Evolutionary conservation across 2,113 vertebrate species (phyloP).

Genomic region (Anhinga rufa): DNA sequence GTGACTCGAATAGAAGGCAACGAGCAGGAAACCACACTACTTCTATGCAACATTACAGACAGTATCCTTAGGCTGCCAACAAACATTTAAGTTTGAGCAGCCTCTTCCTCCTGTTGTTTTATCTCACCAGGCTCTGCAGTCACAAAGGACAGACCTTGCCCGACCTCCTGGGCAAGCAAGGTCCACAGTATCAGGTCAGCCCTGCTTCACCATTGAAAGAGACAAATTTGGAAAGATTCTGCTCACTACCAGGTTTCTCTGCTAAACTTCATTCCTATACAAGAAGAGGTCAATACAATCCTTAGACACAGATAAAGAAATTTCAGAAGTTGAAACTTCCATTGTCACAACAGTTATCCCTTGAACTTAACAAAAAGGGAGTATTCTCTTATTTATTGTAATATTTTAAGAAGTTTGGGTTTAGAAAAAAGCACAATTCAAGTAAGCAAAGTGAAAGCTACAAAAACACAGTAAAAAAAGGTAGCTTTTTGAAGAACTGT

Average conservation of each 20-base stretch:
- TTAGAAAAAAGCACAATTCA: background rate
- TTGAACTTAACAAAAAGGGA: background rate
- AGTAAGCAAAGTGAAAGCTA: background rate
- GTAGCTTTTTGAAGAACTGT: background rate
- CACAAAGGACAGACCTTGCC: background rate
- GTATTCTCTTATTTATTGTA: background rate
- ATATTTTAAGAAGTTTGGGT: background rate
- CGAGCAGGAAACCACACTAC: background rate
- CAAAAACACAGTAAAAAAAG: background rate
- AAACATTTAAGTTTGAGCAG: background rate
- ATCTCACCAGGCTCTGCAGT: background rate
- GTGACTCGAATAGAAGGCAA: background rate
- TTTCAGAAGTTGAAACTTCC: background rate
- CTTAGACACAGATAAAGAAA: background rate
- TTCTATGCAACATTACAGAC: fast-evolving
- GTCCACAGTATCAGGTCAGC: background rate
- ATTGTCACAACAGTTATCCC: background rate
- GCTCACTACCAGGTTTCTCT: background rate
- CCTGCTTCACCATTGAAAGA: background rate
- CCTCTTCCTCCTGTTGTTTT: background rate
- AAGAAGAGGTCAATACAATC: background rate
- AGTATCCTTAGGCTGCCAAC: background rate
- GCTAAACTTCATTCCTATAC: background rate
- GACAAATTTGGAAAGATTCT: background rate
- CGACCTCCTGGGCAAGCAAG: background rate